A percentile compares a stretch with the other conserved stretches of the same genome.
Evolutionary conservation across 1,140 invertebrate genomes (phyloP).

Genomic region (Trichonephila clavipes): DNA sequence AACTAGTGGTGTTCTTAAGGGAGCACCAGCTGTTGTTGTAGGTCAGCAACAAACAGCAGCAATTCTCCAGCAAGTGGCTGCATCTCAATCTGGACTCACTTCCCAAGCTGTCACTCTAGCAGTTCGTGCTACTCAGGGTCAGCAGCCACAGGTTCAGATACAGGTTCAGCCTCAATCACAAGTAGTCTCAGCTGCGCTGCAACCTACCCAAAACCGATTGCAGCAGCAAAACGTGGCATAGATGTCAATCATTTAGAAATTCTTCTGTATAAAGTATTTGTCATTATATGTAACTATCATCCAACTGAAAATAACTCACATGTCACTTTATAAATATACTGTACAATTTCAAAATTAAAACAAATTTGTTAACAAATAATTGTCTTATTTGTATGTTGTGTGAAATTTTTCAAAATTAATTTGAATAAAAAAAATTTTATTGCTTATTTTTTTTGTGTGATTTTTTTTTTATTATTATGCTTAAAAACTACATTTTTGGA

Average conservation of each 20-base stretch:
- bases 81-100: conserved; percentile 4
- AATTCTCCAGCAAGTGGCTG: conserved; percentile 61
- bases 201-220: conserved; percentile 35
- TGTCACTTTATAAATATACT: neutral
- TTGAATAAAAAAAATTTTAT: too few species aligned
- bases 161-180: conserved; percentile 58
- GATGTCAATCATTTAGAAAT: neutral
- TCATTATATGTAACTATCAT: neutral
- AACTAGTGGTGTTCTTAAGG: conserved; percentile 62
- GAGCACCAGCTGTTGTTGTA: conserved; percentile 63
- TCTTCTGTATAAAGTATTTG: neutral
- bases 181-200: conserved; percentile 34
- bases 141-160: conserved; percentile 69
- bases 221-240: conserved; percentile 22
- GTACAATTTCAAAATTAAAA: neutral
- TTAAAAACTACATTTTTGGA: too few species aligned
- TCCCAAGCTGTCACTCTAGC: conserved; percentile 74
- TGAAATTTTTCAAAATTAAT: too few species aligned
- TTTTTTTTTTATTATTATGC: too few species aligned
- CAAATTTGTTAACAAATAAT: neutral
- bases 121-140: conserved; percentile 65
- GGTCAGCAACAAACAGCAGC: conserved; percentile 68
- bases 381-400: neutral
- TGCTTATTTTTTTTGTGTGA: too few species aligned
- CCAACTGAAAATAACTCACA: neutral